Conservation (phyloP, 1,140 invertebrate genomes). For the Lasioglossum baleicum region DNA sequence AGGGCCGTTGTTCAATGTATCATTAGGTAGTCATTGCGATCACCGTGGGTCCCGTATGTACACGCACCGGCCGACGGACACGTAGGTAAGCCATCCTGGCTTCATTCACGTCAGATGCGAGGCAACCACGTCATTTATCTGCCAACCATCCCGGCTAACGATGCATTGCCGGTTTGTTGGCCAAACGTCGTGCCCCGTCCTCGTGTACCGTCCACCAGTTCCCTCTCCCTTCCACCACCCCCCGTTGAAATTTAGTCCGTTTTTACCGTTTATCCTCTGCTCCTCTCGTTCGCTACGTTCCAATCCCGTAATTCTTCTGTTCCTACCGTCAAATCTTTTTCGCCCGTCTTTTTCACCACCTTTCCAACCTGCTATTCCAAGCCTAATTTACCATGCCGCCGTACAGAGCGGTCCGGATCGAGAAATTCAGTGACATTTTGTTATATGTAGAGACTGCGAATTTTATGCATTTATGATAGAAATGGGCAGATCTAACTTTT, state of each 20-base stretch:
- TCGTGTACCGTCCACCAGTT: conserved; percentile 10
- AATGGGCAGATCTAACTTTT: no score
- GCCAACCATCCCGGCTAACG: conserved; percentile 67
- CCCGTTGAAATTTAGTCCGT: conserved; percentile 32
- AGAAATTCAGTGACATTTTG: no score
- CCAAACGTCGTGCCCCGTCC: conserved; percentile 38
- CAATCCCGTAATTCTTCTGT: neutral
- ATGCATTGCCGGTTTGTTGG: conserved; percentile 69
- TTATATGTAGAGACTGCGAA: no score
- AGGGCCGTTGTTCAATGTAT: conserved; percentile 66
- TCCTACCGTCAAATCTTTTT: neutral
- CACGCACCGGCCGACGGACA: conserved; percentile 44
- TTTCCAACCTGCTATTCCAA: neutral
- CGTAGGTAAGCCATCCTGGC: conserved; percentile 67
- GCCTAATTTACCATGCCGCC: no score
- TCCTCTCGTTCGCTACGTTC: neutral
- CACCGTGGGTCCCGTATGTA: conserved; percentile 46
- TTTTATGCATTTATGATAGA: no score
- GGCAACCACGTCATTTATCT: conserved; percentile 75
- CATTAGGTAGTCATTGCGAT: conserved; percentile 74
- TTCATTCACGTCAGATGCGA: conserved; percentile 75
- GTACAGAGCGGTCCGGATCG: no score
- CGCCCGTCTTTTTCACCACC: neutral
- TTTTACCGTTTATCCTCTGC: neutral
- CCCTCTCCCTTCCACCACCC: neutral